Evolutionary conservation across 2,797 vertebrate species (phyloP).

Genomic region (Mionectes olivaceus): DNA sequence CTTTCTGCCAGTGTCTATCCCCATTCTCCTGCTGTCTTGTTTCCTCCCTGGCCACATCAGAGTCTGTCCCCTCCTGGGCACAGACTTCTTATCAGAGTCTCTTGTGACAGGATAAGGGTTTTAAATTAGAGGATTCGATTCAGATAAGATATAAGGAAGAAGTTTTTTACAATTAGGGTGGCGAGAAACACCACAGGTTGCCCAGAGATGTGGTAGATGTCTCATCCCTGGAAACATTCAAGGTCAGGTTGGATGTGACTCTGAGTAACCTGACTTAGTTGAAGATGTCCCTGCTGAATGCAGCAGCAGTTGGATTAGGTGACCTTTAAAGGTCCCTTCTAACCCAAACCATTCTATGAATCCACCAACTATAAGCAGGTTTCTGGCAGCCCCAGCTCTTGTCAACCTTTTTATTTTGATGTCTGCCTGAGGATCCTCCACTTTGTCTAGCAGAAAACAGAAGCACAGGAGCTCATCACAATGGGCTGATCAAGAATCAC

Average conservation of each 20-base stretch:
- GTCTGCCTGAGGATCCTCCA: not conserved
- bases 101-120: not conserved
- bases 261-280: not conserved
- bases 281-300: not conserved
- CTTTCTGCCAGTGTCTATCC: not conserved
- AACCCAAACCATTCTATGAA: not conserved
- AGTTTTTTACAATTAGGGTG: fast-evolving
- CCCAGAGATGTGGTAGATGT: not conserved
- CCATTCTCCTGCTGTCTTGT: not conserved
- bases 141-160: not conserved
- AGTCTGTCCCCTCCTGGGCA: not conserved
- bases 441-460: not conserved
- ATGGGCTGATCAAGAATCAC: not conserved
- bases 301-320: not conserved
- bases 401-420: not conserved
- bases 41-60: not conserved
- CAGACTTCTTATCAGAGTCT: not conserved
- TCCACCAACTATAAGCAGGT: not conserved
- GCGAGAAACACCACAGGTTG: not conserved
- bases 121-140: not conserved
- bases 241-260: not conserved
- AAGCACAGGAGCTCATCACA: not conserved
- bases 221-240: not conserved
- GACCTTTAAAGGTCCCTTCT: not conserved
- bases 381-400: not conserved